Evolutionary conservation across 2,888 invertebrate species (phyloP).

Genomic region (Tachina fera): DNA sequence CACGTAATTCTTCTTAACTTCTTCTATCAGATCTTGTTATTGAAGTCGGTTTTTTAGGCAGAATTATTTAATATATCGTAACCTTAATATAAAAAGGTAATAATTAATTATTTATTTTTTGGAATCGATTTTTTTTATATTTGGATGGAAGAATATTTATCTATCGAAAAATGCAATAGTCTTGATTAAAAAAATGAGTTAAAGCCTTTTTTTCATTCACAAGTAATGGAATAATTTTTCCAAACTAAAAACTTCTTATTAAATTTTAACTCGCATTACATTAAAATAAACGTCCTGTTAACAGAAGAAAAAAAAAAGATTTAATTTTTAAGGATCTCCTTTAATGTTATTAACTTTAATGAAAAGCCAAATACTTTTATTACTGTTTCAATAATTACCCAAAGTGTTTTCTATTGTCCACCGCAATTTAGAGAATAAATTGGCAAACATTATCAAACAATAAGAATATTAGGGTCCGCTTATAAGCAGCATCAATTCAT

Average conservation of each 20-base stretch:
- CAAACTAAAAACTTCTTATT: no score
- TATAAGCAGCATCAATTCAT: not conserved
- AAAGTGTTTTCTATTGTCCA: constrained; percentile 54
- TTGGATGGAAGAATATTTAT: no score
- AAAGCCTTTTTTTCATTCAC: not conserved
- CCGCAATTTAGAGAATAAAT: constrained; percentile 39
- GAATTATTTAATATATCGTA: not conserved
- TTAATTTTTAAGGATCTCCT: not conserved
- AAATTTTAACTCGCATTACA: no score
- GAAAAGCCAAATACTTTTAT: constrained; percentile 30
- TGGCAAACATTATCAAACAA: constrained; percentile 51
- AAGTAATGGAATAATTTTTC: not conserved
- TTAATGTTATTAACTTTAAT: not conserved
- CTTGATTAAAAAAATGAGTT: no score
- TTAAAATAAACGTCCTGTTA: no score
- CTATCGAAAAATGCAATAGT: no score
- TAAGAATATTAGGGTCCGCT: constrained; percentile 2
- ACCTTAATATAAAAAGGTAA: not conserved
- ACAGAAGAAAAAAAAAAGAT: no score
- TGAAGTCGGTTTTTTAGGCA: no score
- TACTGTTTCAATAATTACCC: constrained; percentile 35
- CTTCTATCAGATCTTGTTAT: no score
- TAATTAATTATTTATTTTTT: not conserved
- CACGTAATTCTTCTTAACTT: no score
- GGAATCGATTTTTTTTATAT: no score